These are phyloP conservation scores for Nymphalis polychloros DNA, from an alignment of 2,888 invertebrate species.

Conservation along the genomic window DNA sequence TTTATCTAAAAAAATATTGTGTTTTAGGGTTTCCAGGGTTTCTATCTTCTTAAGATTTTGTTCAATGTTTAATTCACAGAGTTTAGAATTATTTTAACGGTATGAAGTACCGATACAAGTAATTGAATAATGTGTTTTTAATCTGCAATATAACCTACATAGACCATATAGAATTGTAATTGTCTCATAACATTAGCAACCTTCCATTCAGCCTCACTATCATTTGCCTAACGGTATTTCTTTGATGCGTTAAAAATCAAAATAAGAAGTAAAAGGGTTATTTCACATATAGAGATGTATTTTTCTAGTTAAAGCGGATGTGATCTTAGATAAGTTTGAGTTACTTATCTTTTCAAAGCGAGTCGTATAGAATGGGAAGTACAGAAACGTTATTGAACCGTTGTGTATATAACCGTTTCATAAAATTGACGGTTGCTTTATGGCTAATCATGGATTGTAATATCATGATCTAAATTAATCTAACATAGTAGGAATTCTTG, in stretches of 20 bases:
- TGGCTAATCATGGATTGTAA: constrained; percentile 44
- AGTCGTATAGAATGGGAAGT: not conserved
- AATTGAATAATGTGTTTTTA: constrained; percentile 13
- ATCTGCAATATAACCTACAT: constrained; percentile 13
- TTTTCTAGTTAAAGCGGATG: constrained; percentile 33
- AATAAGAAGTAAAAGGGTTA: constrained; percentile 42
- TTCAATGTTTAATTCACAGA: no score
- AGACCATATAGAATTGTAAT: constrained; percentile 13
- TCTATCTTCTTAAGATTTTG: no score
- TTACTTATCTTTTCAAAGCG: not conserved
- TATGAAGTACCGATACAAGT: not conserved
- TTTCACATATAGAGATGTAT: constrained; percentile 40
- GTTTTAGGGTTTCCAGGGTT: no score
- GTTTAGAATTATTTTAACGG: no score
- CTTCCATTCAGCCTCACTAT: constrained; percentile 39
- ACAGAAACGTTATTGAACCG: constrained; percentile 13
- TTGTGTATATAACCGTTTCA: constrained; percentile 51
- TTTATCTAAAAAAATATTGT: no score
- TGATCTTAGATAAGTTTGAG: not conserved
- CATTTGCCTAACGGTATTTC: constrained; percentile 50
- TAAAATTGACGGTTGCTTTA: constrained; percentile 52
- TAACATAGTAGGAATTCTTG: constrained; percentile 9
- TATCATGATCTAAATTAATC: constrained; percentile 51
- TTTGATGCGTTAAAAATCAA: constrained; percentile 41
- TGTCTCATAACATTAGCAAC: constrained; percentile 14